These are phyloP conservation scores for Aphelenchoides fujianensis DNA, from an alignment of 1,140 invertebrate species.

Conservation along the genomic window DNA sequence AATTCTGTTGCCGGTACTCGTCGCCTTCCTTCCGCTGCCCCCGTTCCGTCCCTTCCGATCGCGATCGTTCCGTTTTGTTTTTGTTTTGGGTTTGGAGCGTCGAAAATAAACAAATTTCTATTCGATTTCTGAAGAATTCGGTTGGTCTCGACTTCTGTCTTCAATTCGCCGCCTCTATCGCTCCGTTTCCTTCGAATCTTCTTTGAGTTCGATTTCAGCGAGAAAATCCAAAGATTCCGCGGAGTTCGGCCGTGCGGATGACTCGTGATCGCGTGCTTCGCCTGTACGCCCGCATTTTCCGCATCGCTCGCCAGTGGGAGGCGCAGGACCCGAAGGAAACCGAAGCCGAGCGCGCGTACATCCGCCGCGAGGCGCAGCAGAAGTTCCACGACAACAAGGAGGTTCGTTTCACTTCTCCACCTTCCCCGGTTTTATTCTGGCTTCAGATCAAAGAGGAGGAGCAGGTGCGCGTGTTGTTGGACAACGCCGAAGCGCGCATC, in stretches of 20 bases:
- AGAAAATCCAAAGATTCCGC: not conserved
- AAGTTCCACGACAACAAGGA: constrained; percentile 31
- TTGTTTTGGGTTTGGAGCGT: too few species aligned
- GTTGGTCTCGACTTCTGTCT: too few species aligned
- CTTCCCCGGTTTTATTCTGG: not conserved
- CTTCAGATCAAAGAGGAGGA: constrained; percentile 28
- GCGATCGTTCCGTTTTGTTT: too few species aligned
- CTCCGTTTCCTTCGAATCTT: too few species aligned
- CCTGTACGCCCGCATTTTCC: constrained; percentile 32
- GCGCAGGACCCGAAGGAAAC: constrained; percentile 32
- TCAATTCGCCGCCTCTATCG: too few species aligned
- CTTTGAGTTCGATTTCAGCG: too few species aligned
- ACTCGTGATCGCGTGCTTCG: constrained; percentile 23
- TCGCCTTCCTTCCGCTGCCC: too few species aligned
- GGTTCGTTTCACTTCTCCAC: constrained; percentile 22
- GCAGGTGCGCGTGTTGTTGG: constrained; percentile 30
- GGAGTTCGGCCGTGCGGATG: constrained; percentile 16
- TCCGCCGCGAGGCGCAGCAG: constrained; percentile 24
- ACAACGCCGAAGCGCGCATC: constrained; percentile 32
- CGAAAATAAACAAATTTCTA: not conserved
- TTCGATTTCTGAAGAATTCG: too few species aligned
- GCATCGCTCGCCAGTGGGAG: constrained; percentile 28
- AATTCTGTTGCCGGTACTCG: too few species aligned
- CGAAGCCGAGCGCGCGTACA: constrained; percentile 26
- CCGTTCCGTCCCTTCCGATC: too few species aligned